Conservation (phyloP, 2,888 invertebrate species). For the Aleiodes leptofemur region DNA sequence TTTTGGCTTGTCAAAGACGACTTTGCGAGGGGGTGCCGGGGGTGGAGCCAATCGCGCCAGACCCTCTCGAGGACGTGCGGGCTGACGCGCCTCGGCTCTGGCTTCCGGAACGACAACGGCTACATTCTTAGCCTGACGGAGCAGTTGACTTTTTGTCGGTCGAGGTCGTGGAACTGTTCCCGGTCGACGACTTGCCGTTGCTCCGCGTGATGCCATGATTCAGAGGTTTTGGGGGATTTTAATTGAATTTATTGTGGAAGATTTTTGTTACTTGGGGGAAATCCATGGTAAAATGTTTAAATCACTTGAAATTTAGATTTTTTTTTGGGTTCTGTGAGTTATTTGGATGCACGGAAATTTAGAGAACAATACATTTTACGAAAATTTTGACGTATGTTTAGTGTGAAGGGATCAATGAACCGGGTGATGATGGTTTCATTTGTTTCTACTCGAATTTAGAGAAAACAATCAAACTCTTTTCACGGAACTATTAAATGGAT, state of each 20-base stretch:
- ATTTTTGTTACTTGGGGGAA: not conserved
- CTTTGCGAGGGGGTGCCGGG: conserved; percentile 58
- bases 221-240: not conserved
- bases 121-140: conserved; percentile 60
- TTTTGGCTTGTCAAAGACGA: conserved; percentile 62
- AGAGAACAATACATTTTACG: conserved; percentile 7
- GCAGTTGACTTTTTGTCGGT: conserved; percentile 59
- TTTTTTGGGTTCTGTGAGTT: not conserved
- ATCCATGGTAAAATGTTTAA: not conserved
- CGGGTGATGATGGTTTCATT: not conserved
- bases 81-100: not conserved
- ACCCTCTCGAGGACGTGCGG: conserved; percentile 37
- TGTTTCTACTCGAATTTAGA: not conserved
- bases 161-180: conserved; percentile 43
- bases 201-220: not conserved
- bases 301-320: not conserved
- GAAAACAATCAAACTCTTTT: not conserved
- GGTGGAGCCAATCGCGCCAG: conserved; percentile 48
- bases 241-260: not conserved
- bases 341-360: not conserved
- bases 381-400: conserved; percentile 17
- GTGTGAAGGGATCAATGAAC: not conserved
- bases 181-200: conserved; percentile 11
- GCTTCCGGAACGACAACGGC: conserved; percentile 50
- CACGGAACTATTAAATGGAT: too few relatives aligned